phyloP scores from a whole-genome alignment of 2,888 invertebrate genomes.

The Tetragonisca angustula region DNA sequence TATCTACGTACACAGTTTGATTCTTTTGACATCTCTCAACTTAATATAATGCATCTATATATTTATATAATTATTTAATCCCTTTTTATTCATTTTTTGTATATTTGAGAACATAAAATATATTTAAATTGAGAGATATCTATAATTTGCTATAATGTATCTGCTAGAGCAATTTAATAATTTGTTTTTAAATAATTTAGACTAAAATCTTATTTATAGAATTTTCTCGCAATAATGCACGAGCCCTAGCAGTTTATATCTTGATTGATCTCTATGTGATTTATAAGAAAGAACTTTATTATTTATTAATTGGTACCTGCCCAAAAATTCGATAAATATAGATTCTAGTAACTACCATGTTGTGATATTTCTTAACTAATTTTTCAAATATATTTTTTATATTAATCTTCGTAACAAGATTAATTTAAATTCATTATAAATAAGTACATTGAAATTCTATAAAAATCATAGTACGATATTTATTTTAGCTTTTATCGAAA shows the following conservation, averaged over 20 bases:
- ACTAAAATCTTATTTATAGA: constrained; percentile 16
- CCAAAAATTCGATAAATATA: constrained; percentile 55
- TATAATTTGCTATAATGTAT: constrained; percentile 13
- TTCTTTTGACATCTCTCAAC: constrained; percentile 35
- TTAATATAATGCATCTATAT: constrained; percentile 19
- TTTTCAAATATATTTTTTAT: constrained; percentile 10
- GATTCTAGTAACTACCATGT: constrained; percentile 45
- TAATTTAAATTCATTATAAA: constrained; percentile 24
- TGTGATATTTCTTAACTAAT: constrained; percentile 33
- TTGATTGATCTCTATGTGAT: constrained; percentile 49
- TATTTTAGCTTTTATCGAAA: constrained; percentile 15
- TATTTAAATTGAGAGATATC: constrained; percentile 32
- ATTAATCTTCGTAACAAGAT: constrained; percentile 29
- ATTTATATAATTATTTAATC: constrained; percentile 25
- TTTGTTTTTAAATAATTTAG: constrained; percentile 20
- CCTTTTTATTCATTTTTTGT: constrained; percentile 16
- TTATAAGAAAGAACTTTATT: constrained; percentile 39
- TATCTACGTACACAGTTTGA: neutral
- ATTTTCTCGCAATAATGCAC: constrained; percentile 13
- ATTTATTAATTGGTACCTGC: constrained; percentile 58
- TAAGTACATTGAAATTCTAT: neutral
- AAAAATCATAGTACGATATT: constrained; percentile 2
- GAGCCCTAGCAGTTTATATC: constrained; percentile 42
- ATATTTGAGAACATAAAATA: constrained; percentile 18
- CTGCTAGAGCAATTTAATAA: constrained; percentile 36